Evolutionary conservation across 2,888 invertebrate genomes (phyloP).

Genomic region (Acleris emargana): DNA sequence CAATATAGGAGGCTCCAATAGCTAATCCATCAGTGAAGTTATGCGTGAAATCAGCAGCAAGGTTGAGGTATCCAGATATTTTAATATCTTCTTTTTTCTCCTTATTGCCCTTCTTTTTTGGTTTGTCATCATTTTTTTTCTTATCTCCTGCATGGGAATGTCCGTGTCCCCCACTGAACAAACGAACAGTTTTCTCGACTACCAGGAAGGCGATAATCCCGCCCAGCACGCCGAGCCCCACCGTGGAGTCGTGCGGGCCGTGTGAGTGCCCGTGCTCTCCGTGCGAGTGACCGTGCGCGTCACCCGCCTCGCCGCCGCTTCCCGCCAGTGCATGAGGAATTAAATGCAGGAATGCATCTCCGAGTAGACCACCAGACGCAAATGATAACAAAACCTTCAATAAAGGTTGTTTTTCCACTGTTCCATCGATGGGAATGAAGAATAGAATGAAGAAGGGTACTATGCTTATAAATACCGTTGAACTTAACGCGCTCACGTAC

Average conservation of each 20-base stretch:
- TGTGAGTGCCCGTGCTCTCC: slow-evolving; percentile 61
- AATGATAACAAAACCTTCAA: slow-evolving; percentile 96
- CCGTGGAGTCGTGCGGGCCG: slow-evolving; percentile 90
- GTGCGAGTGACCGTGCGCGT: slow-evolving; percentile 79
- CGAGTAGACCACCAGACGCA: slow-evolving; percentile 97
- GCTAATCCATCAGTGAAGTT: slow-evolving; percentile 99
- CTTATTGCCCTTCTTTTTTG: slow-evolving; percentile 62
- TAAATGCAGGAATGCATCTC: slow-evolving; percentile 99
- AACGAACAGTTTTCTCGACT: slow-evolving; percentile 95
- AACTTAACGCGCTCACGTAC: slow-evolving; percentile 93
- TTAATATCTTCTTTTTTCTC: slow-evolving; percentile 76
- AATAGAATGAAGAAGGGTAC: slow-evolving; percentile 97
- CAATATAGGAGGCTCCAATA: slow-evolving; percentile 98
- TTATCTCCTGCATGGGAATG: slow-evolving; percentile 86
- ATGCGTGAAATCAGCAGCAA: slow-evolving; percentile 99
- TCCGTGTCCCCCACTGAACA: slow-evolving; percentile 92
- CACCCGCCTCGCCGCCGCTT: slow-evolving; percentile 53
- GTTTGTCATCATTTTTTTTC: slow-evolving; percentile 71
- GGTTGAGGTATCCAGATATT: slow-evolving; percentile 93
- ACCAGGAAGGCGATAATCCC: slow-evolving; percentile 96
- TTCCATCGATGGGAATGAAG: slow-evolving; percentile 95
- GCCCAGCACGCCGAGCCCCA: slow-evolving; percentile 96
- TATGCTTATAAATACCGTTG: slow-evolving; percentile 96
- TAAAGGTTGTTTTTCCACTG: slow-evolving; percentile 91
- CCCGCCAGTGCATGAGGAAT: slow-evolving; percentile 95